These are phyloP conservation scores for Rousettus leschenaultii DNA, from an alignment of 2,113 vertebrate genomes.

Conservation along the genomic window DNA sequence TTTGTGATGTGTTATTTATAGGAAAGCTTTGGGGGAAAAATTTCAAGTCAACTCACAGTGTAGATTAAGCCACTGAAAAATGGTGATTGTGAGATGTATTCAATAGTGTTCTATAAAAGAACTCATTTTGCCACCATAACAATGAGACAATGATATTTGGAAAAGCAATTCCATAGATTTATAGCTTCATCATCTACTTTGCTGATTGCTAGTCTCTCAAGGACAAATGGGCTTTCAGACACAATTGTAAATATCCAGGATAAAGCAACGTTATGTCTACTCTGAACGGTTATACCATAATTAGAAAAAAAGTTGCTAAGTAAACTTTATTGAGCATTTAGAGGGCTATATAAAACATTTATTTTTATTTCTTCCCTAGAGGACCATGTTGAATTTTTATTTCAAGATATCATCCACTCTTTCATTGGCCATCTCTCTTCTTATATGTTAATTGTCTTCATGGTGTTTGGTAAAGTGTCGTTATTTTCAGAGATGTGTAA, in stretches of 20 bases:
- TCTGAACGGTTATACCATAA: slow-evolving; percentile 35
- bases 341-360: slow-evolving; percentile 25
- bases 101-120: slow-evolving; percentile 26
- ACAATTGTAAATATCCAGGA: slow-evolving; percentile 45
- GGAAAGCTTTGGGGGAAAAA: not conserved
- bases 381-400: slow-evolving; percentile 2
- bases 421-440: slow-evolving; percentile 29
- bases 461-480: not conserved
- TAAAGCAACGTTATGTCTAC: not conserved
- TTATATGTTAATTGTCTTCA: not conserved
- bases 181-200: slow-evolving; percentile 61
- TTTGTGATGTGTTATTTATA: slow-evolving; percentile 58
- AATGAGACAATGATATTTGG: slow-evolving; percentile 27
- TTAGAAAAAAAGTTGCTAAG: slow-evolving; percentile 63
- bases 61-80: slow-evolving; percentile 57
- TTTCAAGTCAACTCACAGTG: slow-evolving; percentile 16
- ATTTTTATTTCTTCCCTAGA: slow-evolving; percentile 4
- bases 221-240: slow-evolving; percentile 42
- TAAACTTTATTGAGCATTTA: slow-evolving; percentile 56
- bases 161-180: slow-evolving; percentile 20
- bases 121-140: slow-evolving; percentile 47
- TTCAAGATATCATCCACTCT: slow-evolving; percentile 46
- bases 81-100: not conserved
- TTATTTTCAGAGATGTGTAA: slow-evolving; percentile 53
- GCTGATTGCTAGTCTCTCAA: slow-evolving; percentile 46